These are phyloP conservation scores for Lagodon rhomboides DNA, from an alignment of 2,797 vertebrate genomes.

Conservation along the genomic window DNA sequence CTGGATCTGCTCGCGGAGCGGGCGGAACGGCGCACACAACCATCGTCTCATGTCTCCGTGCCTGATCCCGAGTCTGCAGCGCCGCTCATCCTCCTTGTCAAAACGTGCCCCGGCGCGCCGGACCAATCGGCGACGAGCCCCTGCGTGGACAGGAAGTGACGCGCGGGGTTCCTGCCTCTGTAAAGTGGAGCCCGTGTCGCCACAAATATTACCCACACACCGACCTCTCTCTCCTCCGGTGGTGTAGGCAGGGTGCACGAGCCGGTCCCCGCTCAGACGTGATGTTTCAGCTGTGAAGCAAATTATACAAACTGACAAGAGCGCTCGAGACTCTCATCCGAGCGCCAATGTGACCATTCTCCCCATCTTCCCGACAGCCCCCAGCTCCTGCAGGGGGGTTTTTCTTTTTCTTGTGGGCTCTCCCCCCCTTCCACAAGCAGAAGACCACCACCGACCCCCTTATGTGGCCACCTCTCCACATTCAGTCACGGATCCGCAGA, in stretches of 20 bases:
- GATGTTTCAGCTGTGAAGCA: slow-evolving; percentile 29
- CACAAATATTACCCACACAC: slow-evolving; percentile 71
- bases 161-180: slow-evolving; percentile 76
- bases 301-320: slow-evolving; percentile 26
- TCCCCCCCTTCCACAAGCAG: slow-evolving; percentile 57
- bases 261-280: slow-evolving; percentile 28
- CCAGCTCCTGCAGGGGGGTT: slow-evolving; percentile 32
- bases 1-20: slow-evolving; percentile 13
- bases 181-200: slow-evolving; percentile 70
- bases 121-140: slow-evolving; percentile 79
- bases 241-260: slow-evolving; percentile 48
- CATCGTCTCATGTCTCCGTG: slow-evolving; percentile 63
- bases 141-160: slow-evolving; percentile 87
- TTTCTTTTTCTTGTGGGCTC: slow-evolving; percentile 33
- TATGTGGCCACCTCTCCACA: slow-evolving; percentile 45
- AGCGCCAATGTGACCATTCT: slow-evolving; percentile 38
- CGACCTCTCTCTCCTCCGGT: slow-evolving; percentile 42
- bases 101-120: slow-evolving; percentile 67
- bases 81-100: slow-evolving; percentile 50
- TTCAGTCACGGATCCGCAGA: slow-evolving; percentile 53
- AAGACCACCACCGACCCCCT: slow-evolving; percentile 58
- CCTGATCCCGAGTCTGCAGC: slow-evolving; percentile 52
- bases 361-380: slow-evolving; percentile 41
- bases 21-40: slow-evolving; percentile 18
- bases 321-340: slow-evolving; percentile 27